Evolutionary conservation across 2,888 invertebrate genomes (phyloP).

Genomic region (Caenorhabditis wallacei): DNA sequence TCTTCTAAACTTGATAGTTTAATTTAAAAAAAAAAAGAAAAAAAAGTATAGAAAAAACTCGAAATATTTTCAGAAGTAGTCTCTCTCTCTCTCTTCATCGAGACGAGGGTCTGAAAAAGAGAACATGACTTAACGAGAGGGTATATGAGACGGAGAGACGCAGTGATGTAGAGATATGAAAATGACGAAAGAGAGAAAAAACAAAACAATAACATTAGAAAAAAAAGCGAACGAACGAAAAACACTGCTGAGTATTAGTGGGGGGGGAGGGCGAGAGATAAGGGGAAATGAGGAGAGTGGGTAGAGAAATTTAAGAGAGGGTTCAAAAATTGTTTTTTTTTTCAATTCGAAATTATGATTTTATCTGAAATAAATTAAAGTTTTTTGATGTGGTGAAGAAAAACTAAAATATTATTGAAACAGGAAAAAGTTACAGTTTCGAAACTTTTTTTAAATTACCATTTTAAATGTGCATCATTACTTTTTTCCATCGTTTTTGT

Average conservation of each 20-base stretch:
- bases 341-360: background rate
- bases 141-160: slow-evolving; percentile 20
- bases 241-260: slow-evolving; percentile 50
- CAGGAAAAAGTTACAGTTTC: too few relatives aligned
- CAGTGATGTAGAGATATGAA: slow-evolving; percentile 10
- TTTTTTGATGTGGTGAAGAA: too few relatives aligned
- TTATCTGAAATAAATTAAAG: too few relatives aligned
- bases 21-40: background rate
- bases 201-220: slow-evolving; percentile 60
- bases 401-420: too few relatives aligned
- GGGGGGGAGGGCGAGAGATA: slow-evolving; percentile 1
- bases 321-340: background rate
- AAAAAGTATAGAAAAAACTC: background rate
- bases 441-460: too few relatives aligned
- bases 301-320: slow-evolving; percentile 7
- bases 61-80: slow-evolving; percentile 1
- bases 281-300: slow-evolving; percentile 10
- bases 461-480: too few relatives aligned
- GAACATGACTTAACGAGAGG: slow-evolving; percentile 33
- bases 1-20: background rate
- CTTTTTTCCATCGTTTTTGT: too few relatives aligned
- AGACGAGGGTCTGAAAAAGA: slow-evolving; percentile 13
- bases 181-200: slow-evolving; percentile 28
- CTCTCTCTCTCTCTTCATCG: background rate
- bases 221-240: slow-evolving; percentile 20